Percentiles rank a stretch among this genome's conserved stretches.
Conservation (phyloP, 1,140 invertebrate genomes). For the Copidosoma floridanum region DNA sequence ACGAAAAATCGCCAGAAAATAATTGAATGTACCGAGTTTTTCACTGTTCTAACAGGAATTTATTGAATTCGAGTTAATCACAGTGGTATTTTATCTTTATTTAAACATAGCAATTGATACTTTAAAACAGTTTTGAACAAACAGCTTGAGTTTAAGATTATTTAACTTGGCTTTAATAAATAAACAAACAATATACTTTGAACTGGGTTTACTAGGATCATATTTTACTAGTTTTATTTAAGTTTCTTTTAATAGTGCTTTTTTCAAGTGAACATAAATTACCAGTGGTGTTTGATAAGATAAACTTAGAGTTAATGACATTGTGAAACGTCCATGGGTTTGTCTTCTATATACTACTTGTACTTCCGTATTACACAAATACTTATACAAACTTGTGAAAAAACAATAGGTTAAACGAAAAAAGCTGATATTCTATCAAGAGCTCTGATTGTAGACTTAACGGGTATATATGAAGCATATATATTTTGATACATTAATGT, state of each 20-base stretch:
- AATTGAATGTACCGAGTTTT: conserved; percentile 17
- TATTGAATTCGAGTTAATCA: no score
- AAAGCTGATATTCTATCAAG: conserved; percentile 40
- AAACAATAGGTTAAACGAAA: no score
- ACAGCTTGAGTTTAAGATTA: background rate
- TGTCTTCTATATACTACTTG: no score
- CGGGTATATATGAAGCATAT: conserved; percentile 46
- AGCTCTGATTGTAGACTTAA: conserved; percentile 49
- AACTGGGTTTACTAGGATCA: no score
- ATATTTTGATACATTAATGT: conserved; percentile 56
- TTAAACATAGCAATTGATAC: background rate
- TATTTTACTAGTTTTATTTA: conserved; percentile 8
- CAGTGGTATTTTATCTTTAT: no score
- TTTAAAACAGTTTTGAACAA: background rate
- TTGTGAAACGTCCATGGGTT: conserved; percentile 10
- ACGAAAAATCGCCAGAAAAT: conserved; percentile 6
- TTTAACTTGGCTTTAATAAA: no score
- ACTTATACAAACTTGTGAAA: conserved; percentile 16
- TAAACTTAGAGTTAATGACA: conserved; percentile 7
- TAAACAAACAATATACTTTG: no score
- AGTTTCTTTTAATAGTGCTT: background rate
- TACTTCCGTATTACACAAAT: conserved; percentile 28
- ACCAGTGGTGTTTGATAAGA: conserved; percentile 5
- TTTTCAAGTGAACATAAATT: conserved; percentile 6
- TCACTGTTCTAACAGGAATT: conserved; percentile 11